Conservation (phyloP, 2,888 invertebrate genomes). For the Melieria omissa region DNA sequence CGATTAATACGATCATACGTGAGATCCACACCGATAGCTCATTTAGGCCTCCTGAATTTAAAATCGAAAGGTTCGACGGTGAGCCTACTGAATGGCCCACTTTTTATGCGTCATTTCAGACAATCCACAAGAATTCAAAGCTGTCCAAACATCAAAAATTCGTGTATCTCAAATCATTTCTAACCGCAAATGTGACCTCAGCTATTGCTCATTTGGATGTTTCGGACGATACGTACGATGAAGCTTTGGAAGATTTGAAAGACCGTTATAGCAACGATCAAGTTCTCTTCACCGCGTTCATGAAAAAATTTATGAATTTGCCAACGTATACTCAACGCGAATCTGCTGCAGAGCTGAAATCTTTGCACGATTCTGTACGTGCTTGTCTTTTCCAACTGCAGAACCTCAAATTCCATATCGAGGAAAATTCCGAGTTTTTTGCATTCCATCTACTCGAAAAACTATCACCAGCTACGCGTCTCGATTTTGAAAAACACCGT, state of each 20-base stretch:
- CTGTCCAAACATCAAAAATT: too few relatives aligned
- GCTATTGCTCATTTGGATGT: slow-evolving; percentile 20
- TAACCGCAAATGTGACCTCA: not conserved
- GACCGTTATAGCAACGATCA: not conserved
- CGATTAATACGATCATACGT: slow-evolving; percentile 29
- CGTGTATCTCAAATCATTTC: too few relatives aligned
- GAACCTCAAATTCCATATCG: slow-evolving; percentile 3
- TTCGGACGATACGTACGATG: not conserved
- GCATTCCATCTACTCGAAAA: slow-evolving; percentile 5
- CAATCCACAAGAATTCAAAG: too few relatives aligned
- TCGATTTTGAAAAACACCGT: slow-evolving; percentile 25
- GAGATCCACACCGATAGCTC: slow-evolving; percentile 27
- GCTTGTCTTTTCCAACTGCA: slow-evolving; percentile 2
- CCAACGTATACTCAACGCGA: slow-evolving; percentile 12
- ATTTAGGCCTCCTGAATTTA: slow-evolving; percentile 26
- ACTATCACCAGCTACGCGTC: slow-evolving; percentile 7
- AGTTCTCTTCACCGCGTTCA: slow-evolving; percentile 17
- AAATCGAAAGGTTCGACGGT: too few relatives aligned
- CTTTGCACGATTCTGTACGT: slow-evolving; percentile 5
- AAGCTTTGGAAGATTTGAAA: too few relatives aligned
- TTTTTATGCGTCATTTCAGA: too few relatives aligned
- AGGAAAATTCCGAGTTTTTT: not conserved
- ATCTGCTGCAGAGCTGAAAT: not conserved
- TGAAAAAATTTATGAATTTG: slow-evolving; percentile 7
- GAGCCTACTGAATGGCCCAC: too few relatives aligned